Base-by-base conservation (phyloP, 2,113 vertebrate species). In the Loxodonta africana region DNA sequence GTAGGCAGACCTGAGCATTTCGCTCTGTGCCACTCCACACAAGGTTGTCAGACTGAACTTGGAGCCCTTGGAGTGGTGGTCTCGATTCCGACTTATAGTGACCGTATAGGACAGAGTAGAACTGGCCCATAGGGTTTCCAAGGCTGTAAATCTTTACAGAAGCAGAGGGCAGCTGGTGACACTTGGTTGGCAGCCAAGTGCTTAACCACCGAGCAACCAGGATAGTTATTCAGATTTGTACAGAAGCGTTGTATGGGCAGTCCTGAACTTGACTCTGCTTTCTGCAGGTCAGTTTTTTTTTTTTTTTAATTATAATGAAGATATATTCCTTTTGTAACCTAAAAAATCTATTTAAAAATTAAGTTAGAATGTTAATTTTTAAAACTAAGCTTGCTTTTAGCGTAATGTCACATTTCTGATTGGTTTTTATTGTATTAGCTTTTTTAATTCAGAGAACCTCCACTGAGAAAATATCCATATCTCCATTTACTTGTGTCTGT, bases 11-110 rank as follows among this genome's bases (percentile, higher is more conserved):
- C 4, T 48, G 51, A 65, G 46, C 63, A 1, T 57, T 41, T 30
- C 33, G 4, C 25, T 41, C 23, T 8, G 0, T 21, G 37, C 28
- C 5, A 0, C 48, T 5, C 33, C 25, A 11, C n/a, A 4, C 0
- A 5, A 33, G 15, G 4, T 28, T 28, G 83, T 20, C 69, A 20
- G 20, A 7, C 10, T 0, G 10, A 6, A 51, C 44, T 17, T 30
- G 3, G 41, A 11, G 62, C 48, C 3, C 14, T 37, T 9, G 46
- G 71, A 41, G 33, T 21, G 18, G 8, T 33, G 25, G 23, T 23
- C 25, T 76, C 30, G 30, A 15, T 69, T 69, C 67, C 30, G 11
- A 33, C 67, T 69, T 12, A 14, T 15, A 33, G 67, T 5, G 4
- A 69, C 67, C 8, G 8, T 28, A 28, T 28, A 67, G 26, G 65